Percentiles rank a stretch among this genome's conserved stretches.
Conservation (phyloP, 2,888 invertebrate species). For the Diloba caeruleocephala region DNA sequence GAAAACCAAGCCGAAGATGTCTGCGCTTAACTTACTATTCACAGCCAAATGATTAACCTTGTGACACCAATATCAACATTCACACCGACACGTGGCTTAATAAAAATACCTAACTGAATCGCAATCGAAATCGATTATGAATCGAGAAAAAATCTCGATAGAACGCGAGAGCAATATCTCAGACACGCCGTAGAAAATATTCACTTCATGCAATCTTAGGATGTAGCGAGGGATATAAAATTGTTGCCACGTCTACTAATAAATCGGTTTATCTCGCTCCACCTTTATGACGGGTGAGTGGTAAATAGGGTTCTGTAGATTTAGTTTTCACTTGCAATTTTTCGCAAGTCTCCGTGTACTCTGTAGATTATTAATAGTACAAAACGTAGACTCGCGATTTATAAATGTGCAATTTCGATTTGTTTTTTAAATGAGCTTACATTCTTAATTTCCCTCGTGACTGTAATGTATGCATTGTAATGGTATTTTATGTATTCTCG, state of each 20-base stretch:
- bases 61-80: no score
- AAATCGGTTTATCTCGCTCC: constrained; percentile 68
- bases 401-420: no score
- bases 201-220: constrained; percentile 69
- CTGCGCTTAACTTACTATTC: no score
- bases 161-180: constrained; percentile 22
- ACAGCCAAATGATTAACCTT: no score
- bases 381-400: no score
- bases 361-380: no score
- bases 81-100: background rate
- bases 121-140: constrained; percentile 14
- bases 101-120: background rate
- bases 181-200: constrained; percentile 58
- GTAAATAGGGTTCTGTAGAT: constrained; percentile 5
- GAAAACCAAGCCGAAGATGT: no score
- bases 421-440: no score
- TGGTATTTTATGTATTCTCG: no score
- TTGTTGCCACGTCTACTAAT: constrained; percentile 64
- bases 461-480: no score
- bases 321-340: constrained; percentile 1
- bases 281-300: constrained; percentile 10
- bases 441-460: no score
- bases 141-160: constrained; percentile 13
- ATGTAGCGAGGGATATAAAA: constrained; percentile 66
- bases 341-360: no score